Base-by-base conservation (phyloP, 2,797 vertebrate genomes). In the Jordanella pulchra region DNA sequence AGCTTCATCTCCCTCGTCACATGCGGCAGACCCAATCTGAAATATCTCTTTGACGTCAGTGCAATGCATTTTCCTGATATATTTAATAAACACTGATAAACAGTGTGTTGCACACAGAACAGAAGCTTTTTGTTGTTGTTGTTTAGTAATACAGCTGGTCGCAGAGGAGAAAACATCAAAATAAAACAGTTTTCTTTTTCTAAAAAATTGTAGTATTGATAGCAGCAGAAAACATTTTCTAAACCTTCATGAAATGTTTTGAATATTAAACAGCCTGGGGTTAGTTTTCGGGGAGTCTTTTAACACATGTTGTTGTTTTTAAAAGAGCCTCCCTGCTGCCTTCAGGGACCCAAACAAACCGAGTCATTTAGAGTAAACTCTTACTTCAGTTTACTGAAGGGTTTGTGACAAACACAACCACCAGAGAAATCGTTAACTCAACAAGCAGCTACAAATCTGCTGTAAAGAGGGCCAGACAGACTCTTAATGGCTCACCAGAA, bases 391-490 rank as follows among this genome's bases (percentile, higher is more conserved):
- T 74, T 71, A 77, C 71, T 54, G 68, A 67, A 65, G 42, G 48
- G 67, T 81, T 77, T 66, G 27, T 69, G 63, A 61, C 45, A 48
- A 68, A 18, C 69, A 69, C 50, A 73, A 55, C n/a, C 50, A 54
- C 81, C 73, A 51, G 50, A 80, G 67, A 83, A 76, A 64, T 64
- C 66, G 72, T 87, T 71, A 58, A 50, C 63, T 39, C 73, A 42
- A 39, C 17, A 76, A 76, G 69, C 65, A 71, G 77, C 65, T 30
- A 77, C 77, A 67, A 71, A 79, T 72, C 61, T 27, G 70, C 70
- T 3, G 55, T n/a, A 55, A 81, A 58, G 58, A 54, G 70, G 48
- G 27, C 64, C 76, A 68, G 73, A 65, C 89, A 83, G 80, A 77
- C 58, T 73, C 53, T 75, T 74, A 78, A 75, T 32, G 81, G 64